These are phyloP conservation scores for Sarcophaga bullata DNA, from an alignment of 1,140 invertebrate genomes.

Conservation along the genomic window DNA sequence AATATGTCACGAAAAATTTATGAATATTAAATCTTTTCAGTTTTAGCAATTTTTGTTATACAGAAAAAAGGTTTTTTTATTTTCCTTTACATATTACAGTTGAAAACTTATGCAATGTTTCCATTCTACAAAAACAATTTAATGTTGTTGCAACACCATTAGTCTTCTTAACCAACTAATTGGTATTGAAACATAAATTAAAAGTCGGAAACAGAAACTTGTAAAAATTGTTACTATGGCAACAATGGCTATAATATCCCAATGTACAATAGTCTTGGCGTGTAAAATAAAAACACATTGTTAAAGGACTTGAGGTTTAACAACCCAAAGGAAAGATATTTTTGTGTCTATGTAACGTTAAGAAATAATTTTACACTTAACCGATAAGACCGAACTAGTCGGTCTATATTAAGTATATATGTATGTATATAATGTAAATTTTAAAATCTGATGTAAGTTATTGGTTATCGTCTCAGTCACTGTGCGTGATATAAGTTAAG, in stretches of 20 bases:
- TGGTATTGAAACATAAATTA: slow-evolving; percentile 48
- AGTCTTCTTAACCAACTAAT: slow-evolving; percentile 44
- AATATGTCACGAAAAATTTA: too few species aligned
- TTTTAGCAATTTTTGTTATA: too few species aligned
- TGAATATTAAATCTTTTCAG: too few species aligned
- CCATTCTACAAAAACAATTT: neutral
- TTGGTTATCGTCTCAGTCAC: too few species aligned
- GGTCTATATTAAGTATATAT: too few species aligned
- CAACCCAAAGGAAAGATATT: neutral
- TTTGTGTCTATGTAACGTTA: neutral
- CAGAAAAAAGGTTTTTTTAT: too few species aligned
- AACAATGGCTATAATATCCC: neutral
- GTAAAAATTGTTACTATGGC: slow-evolving; percentile 20
- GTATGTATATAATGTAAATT: too few species aligned
- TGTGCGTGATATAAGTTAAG: too few species aligned
- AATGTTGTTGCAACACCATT: slow-evolving; percentile 5
- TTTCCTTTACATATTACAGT: too few species aligned
- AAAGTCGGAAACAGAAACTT: slow-evolving; percentile 47
- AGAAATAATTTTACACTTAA: neutral
- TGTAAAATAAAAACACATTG: neutral
- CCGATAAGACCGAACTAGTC: too few species aligned
- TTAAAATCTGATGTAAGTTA: too few species aligned
- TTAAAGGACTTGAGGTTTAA: neutral
- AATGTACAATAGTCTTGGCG: neutral
- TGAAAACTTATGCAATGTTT: too few species aligned